Evolutionary conservation across 2,888 invertebrate species (phyloP), one percentile per base, ranked within the genome.

Genomic region (Drosophila colorata): DNA sequence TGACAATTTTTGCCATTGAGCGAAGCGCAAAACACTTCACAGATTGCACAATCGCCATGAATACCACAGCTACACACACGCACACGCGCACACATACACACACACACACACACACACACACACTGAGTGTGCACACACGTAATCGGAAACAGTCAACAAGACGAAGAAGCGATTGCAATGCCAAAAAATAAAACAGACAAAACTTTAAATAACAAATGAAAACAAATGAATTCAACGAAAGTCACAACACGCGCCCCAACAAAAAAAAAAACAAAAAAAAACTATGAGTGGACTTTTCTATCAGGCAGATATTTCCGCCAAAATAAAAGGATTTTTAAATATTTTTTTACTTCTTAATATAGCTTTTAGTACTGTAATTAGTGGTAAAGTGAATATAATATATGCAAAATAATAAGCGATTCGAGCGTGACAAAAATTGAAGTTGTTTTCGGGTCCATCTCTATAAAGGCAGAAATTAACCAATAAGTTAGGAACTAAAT

Each of bases 1-100:
- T 69, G 70, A 74, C 74, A 51, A 60, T 58, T 66, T 67, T 69
- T 74, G 69, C 69, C 69, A 69, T 69, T 69, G 69, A 73, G 60
- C 58, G 69, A 53, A 25, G 55, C 59, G 65, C 64, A 55, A 64
- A 55, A 51, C 61, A 69, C 65, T 74, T 69, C 49, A 70, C 55
- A 52, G 40, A 66, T 74, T 74, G 74, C 74, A 74, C 74, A 74
- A 74, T 74, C 60, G 28, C 33, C 40, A 44, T 56, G 49, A 74
- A 74, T 64, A 56, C 33, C 49, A 40, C 31, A 40, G n/a, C 41
- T 38, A 37, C 8, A 57, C 20, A 35, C 46, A 37, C 51, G 5
- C 23, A 4, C 23, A 23, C 23, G 5, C 23, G 5, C 23, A 25
- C 25, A 47, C 28, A 35, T 23, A 38, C 33, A 46, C 9, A 9